Percentiles rank a stretch among this genome's conserved stretches.
These are phyloP conservation scores for Cynocephalus volans DNA, from an alignment of 2,113 vertebrate species.

Conservation along the genomic window DNA sequence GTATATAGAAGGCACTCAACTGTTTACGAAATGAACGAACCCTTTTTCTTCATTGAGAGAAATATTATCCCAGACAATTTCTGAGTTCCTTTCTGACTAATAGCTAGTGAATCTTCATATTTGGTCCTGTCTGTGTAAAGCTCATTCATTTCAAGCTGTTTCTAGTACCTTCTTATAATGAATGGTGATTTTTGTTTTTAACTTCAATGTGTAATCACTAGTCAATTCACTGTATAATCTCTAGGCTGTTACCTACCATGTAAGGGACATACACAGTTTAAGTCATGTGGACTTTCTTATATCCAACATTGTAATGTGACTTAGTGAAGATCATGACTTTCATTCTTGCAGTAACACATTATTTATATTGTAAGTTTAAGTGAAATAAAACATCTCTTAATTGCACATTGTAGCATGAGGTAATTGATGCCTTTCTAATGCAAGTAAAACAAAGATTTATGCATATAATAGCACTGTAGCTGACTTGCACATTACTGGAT, in stretches of 20 bases:
- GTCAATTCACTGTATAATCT: neutral
- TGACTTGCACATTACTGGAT: neutral
- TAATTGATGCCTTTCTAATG: constrained; percentile 19
- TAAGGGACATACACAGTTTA: neutral
- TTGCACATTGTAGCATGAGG: neutral
- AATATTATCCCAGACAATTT: neutral
- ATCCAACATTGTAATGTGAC: neutral
- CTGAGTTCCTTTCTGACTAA: neutral
- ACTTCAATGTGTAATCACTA: neutral
- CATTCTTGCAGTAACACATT: neutral
- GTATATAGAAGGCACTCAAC: fast-evolving
- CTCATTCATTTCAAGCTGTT: neutral
- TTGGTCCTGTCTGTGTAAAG: neutral
- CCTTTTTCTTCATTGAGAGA: neutral
- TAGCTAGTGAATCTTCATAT: neutral
- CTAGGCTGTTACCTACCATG: neutral
- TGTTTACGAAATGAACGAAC: neutral
- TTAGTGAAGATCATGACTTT: neutral
- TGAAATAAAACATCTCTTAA: neutral
- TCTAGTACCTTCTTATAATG: neutral
- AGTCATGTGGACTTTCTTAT: neutral
- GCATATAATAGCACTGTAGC: neutral
- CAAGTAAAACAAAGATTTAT: constrained; percentile 15
- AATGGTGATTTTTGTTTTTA: neutral
- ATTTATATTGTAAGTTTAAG: neutral